Base-by-base conservation (phyloP, 2,113 vertebrate species). In the Marmota flaviventris region DNA sequence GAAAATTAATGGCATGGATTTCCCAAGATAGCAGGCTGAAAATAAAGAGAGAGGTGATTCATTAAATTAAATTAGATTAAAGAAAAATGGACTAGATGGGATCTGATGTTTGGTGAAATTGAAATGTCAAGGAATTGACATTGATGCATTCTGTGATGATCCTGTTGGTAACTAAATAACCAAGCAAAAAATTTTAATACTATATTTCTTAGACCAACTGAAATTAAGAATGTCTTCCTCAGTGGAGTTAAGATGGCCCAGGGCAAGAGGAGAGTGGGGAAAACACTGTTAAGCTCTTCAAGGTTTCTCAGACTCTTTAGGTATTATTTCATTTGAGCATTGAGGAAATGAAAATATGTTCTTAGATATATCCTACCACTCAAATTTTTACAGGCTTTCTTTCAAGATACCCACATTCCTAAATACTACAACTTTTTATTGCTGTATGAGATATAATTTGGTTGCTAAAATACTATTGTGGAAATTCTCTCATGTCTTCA, bases 31-130 rank as follows among this genome's bases (percentile, higher is more conserved):
- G 96, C 91, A 93, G 85, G n/a, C 61, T 63, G 69, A 90, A 96
- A 97, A 91, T 58, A 94, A 92, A 95, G 78, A 92, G 93, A 84
- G 29, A 79, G 83, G 91, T 70, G 86, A 95, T 88, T 97, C 67
- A 94, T 95, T 97, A 96, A 95, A 94, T 95, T 97, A 96, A 95
- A 81, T 32, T 22, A 94, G 85, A 85, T 8, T 95, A 61, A 91
- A 95, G 93, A 95, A 95, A 91, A 96, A 96, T 79, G 34, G 91
- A 90, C 37, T 94, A 93, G 96, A 96, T 88, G 24, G 61, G 93
- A 96, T 85, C 90, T 58, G 61, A 83, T 42, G 58, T 29, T 77
- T 18, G n/a, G 88, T 88, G 78, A 95, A 95, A 97, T 88, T 88
- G 95, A 95, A 97, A 91, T 70, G 76, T 97, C 95, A 93, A 88